Evolutionary conservation across 2,888 invertebrate genomes (phyloP).

Genomic region (Ramazzottius varieornatus): DNA sequence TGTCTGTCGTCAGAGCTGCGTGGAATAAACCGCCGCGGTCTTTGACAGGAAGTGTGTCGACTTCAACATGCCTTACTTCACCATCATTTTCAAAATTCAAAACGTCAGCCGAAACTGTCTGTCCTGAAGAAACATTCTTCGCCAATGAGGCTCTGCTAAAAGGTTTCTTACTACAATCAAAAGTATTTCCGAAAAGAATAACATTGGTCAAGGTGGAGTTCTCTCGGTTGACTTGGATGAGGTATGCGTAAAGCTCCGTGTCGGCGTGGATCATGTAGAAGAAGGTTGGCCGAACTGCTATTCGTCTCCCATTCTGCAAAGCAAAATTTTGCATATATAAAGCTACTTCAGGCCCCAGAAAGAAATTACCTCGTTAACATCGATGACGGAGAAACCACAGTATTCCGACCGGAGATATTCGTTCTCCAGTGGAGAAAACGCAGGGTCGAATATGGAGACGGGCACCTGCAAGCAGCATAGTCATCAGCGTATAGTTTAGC

Average conservation of each 20-base stretch:
- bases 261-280: slow-evolving; percentile 1
- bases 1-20: neutral
- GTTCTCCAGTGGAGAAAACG: neutral
- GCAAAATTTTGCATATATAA: neutral
- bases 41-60: neutral
- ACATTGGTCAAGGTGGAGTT: neutral
- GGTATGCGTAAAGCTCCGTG: neutral
- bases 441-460: neutral
- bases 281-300: neutral
- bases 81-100: neutral
- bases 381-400: neutral
- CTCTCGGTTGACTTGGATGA: neutral
- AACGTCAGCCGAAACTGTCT: neutral
- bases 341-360: neutral
- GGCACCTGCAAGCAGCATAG: neutral
- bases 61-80: neutral
- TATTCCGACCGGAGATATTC: neutral
- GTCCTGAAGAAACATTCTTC: neutral
- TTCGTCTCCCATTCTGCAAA: neutral
- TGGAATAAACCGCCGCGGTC: neutral
- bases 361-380: neutral
- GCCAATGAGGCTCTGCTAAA: neutral
- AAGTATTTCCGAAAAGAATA: neutral
- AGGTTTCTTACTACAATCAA: neutral
- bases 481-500: neutral